phyloP scores from a whole-genome alignment of 2,888 invertebrate species.

The Acanthosepion lycidas region DNA sequence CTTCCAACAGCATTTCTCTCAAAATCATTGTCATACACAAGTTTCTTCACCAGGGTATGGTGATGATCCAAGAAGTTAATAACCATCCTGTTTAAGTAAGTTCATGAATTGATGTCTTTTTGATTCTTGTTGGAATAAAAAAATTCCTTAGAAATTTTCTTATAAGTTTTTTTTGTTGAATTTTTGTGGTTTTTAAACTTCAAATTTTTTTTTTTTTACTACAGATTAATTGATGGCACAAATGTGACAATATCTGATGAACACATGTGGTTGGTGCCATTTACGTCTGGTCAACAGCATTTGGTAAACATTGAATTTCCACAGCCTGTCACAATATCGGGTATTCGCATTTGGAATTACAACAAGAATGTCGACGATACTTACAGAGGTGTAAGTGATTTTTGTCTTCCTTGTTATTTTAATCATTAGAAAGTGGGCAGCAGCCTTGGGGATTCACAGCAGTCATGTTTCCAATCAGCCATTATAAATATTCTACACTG shows the following conservation, averaged over 20 bases:
- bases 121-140: no score
- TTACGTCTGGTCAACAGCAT: slow-evolving; percentile 69
- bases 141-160: background rate
- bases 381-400: slow-evolving; percentile 75
- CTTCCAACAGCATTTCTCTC: no score
- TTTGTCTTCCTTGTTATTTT: background rate
- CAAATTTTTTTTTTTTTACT: background rate
- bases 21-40: no score
- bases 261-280: slow-evolving; percentile 77
- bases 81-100: no score
- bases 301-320: slow-evolving; percentile 68
- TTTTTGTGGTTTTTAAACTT: background rate
- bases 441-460: no score
- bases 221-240: slow-evolving; percentile 80
- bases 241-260: slow-evolving; percentile 82
- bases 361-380: slow-evolving; percentile 82
- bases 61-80: no score
- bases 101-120: no score
- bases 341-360: slow-evolving; percentile 87
- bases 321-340: slow-evolving; percentile 70
- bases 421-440: background rate
- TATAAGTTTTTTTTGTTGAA: background rate
- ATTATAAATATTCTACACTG: no score
- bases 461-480: no score
- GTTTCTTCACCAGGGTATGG: no score